Base-by-base conservation (phyloP, 2,113 vertebrate genomes). In the Urocynchramus pylzowi region DNA sequence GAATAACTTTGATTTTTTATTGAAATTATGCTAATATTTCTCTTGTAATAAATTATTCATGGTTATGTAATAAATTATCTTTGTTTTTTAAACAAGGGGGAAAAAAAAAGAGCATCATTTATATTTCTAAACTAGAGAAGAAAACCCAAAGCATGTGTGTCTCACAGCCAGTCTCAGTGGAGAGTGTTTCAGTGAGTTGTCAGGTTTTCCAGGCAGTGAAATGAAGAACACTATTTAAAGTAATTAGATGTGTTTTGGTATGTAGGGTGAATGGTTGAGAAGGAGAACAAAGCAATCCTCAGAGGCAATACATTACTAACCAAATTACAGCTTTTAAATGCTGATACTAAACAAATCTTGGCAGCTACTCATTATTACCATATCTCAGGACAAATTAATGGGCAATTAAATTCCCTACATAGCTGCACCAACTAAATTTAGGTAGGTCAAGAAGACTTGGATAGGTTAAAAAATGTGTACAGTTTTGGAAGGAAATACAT, bases 31-130 rank as follows among this genome's bases (percentile, higher is more conserved):
- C n/a, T 75, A 74, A 41, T 75, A 53, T 60, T 84, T 88, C 18
- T 84, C 75, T 92, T 81, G 7, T 74, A 92, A 91, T 92, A 96
- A 96, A 96, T 79, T 88, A 78, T 76, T 88, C 2, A 35, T 71
- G 5, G 7, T 81, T 89, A 47, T 81, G 11, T 82, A 53, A 21
- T 84, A 75, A 75, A 65, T 80, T 2, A 35, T 79, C 10, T 77
- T 23, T 91, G 18, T 16, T 89, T 82, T 87, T 78, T 70, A 64
- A 80, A 68, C 6, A 63, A 42, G 15, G 3, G 15, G 3, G 9
- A 8, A 42, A 20, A 69, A 80, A 87, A 41, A 8, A 4, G 27
- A 54, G 30, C n/a, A 6, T 56, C 11, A 59, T 56, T 81, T 3
- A 1, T 71, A 22, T 52, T 84, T 90, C 16, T 52, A 37, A 87